phyloP scores from a whole-genome alignment of 2,113 vertebrate species.

The Aegotheles bennettii region DNA sequence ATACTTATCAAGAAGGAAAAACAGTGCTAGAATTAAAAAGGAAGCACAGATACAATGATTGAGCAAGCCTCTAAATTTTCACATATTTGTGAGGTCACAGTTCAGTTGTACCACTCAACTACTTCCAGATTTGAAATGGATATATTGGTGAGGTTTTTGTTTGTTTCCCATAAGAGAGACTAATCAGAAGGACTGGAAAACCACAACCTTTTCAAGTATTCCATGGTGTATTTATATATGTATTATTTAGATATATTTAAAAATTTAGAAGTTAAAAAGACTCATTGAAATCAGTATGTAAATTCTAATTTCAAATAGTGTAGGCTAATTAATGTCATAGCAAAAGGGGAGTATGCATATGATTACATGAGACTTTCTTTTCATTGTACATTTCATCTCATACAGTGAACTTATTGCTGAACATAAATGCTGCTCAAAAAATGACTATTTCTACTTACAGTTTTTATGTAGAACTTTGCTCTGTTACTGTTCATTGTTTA shows the following conservation, averaged over 20 bases:
- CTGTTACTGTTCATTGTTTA: background rate
- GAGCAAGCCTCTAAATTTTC: background rate
- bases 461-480: background rate
- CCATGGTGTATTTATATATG: rapidly evolving
- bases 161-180: background rate
- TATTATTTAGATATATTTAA: background rate
- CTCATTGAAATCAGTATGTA: background rate
- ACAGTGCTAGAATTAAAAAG: background rate
- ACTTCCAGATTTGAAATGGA: background rate
- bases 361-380: background rate
- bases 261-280: background rate
- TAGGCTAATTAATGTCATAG: background rate
- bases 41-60: background rate
- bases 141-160: rapidly evolving
- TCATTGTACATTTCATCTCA: background rate
- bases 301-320: background rate
- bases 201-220: background rate
- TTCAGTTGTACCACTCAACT: background rate
- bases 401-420: background rate
- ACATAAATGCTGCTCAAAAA: background rate
- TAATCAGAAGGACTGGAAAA: background rate
- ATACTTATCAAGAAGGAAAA: background rate
- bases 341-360: background rate
- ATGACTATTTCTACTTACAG: background rate
- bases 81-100: background rate